Evolutionary conservation across 2,797 vertebrate species (phyloP), one percentile per base, ranked within the genome.

Genomic region (Danio aesculapii): DNA sequence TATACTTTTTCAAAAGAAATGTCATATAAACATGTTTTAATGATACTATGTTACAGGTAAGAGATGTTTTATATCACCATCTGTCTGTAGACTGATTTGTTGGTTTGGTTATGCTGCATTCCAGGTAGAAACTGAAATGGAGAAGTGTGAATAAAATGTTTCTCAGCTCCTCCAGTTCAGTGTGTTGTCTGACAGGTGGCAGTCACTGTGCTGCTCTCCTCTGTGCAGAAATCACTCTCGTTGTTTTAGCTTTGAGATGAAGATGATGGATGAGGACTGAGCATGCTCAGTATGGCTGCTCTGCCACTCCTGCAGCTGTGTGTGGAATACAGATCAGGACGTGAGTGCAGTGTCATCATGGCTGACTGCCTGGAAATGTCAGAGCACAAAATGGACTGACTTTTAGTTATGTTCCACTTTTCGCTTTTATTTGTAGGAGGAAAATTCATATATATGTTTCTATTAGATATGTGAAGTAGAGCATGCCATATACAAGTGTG

Each of bases 261-360:
- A 59, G 68, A 68, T 78, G 81, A 78, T 72, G 55, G 71, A 68
- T 84, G 81, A 87, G 57, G 53, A 68, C n/a, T 49, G 83, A 61
- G 81, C 75, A 63, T 86, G 81, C 86, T 85, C 83, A 77, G 78
- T 68, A 19, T 41, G 19, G 49, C 67, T 44, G 71, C 12, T 39
- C 49, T 16, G 43, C 81, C 86, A 74, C 77, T 88, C 83, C 84
- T 76, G 77, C 3, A 41, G 50, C 84, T 84, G 86, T 90, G 91
- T 55, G 82, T 80, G 16, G 90, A 92, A 91, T 92, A 86, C 84
- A 90, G 86, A 92, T 84, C 82, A 78, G 83, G 82, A 63, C 73
- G 67, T 52, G 87, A 87, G 79, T 87, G 88, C 88, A 85, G 61
- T 81, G 90, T 90, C 91, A 93, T 88, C 87, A 88, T 90, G 90